These are phyloP conservation scores for Hydrochoerus hydrochaeris DNA, from an alignment of 2,113 vertebrate species.

Conservation along the genomic window DNA sequence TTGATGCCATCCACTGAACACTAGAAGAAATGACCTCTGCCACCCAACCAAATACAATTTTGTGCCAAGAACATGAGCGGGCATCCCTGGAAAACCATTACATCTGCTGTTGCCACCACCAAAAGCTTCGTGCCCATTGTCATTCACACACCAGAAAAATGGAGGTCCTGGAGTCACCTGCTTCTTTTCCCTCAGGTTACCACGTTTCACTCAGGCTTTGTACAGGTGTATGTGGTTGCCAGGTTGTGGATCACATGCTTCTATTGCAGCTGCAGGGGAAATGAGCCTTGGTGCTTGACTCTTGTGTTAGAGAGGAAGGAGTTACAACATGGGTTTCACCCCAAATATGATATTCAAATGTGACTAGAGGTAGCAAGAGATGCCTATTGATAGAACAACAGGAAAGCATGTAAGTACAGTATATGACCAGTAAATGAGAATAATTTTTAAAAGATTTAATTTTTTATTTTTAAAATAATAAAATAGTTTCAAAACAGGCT, in stretches of 20 bases:
- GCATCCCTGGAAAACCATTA: neutral
- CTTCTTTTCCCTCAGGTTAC: neutral
- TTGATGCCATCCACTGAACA: neutral
- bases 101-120: neutral
- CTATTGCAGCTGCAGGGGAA: neutral
- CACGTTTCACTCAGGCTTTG: neutral
- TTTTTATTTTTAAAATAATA: no score
- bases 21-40: neutral
- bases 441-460: neutral
- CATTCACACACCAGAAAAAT: neutral
- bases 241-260: neutral
- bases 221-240: neutral
- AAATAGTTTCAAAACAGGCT: no score
- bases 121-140: neutral
- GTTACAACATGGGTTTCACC: neutral
- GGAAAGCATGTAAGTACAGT: neutral
- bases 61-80: neutral
- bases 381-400: neutral
- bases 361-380: neutral
- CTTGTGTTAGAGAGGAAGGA: neutral
- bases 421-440: neutral
- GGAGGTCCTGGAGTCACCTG: neutral
- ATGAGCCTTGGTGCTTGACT: neutral
- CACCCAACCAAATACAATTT: rapidly evolving
- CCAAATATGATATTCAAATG: neutral